Percentiles rank a stretch among this genome's conserved stretches.
These are phyloP conservation scores for Zaprionus vittiger DNA, from an alignment of 1,140 invertebrate genomes.

Conservation along the genomic window DNA sequence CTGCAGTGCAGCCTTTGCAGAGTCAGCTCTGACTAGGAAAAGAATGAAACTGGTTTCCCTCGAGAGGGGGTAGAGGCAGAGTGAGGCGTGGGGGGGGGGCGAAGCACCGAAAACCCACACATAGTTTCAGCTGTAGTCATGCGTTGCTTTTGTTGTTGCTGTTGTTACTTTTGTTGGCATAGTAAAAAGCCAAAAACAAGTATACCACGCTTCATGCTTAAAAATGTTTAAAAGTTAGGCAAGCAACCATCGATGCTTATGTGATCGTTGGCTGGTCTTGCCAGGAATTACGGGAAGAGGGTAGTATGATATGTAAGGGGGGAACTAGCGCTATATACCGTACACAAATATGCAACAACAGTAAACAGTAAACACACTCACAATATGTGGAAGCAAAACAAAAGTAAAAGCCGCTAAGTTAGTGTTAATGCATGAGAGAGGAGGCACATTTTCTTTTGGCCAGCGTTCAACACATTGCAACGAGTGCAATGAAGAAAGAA, in stretches of 20 bases:
- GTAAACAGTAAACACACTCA: slow-evolving; percentile 23
- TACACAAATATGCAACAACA: slow-evolving; percentile 68
- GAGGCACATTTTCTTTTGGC: slow-evolving; percentile 41
- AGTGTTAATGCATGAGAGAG: slow-evolving; percentile 63
- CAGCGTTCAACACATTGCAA: slow-evolving; percentile 24
- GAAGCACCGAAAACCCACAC: slow-evolving; percentile 68
- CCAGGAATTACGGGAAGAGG: neutral
- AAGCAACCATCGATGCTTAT: slow-evolving; percentile 75
- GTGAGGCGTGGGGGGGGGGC: slow-evolving; percentile 25
- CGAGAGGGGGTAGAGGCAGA: slow-evolving; percentile 44
- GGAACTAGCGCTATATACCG: slow-evolving; percentile 34
- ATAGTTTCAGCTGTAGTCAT: slow-evolving; percentile 77
- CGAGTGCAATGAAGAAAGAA: slow-evolving; percentile 2
- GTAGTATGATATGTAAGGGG: slow-evolving; percentile 10
- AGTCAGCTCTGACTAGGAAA: slow-evolving; percentile 55
- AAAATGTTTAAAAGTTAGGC: slow-evolving; percentile 71
- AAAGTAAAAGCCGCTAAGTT: slow-evolving; percentile 80
- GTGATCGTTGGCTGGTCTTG: slow-evolving; percentile 43
- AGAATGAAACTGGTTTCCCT: slow-evolving; percentile 78
- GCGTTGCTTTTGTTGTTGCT: slow-evolving; percentile 42
- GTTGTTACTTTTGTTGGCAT: slow-evolving; percentile 57
- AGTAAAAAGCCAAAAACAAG: slow-evolving; percentile 74
- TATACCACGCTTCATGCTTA: slow-evolving; percentile 80
- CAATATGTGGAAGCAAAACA: slow-evolving; percentile 47
- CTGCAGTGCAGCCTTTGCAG: slow-evolving; percentile 1